Conservation (phyloP, 1,140 invertebrate genomes). For the Drosophila murphyi region DNA sequence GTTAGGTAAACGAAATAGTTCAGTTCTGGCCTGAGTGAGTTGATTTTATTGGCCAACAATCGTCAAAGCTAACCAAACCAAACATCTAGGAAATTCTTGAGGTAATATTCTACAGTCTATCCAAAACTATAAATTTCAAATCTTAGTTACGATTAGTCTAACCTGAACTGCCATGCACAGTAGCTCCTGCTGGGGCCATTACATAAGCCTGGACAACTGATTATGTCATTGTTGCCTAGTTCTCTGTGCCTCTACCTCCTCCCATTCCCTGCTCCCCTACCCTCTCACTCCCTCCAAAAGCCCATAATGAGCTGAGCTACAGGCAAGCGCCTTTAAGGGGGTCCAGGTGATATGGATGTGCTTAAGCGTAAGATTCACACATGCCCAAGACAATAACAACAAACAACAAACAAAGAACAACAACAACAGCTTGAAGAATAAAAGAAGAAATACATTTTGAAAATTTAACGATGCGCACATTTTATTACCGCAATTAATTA, state of each 20-base stretch:
- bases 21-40: too few relatives aligned
- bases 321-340: constrained; percentile 29
- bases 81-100: too few relatives aligned
- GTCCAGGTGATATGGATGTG: constrained; percentile 40
- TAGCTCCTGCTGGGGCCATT: constrained; percentile 24
- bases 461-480: constrained; percentile 83
- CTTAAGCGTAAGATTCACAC: constrained; percentile 76
- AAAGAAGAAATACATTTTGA: constrained; percentile 78
- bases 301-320: constrained; percentile 27
- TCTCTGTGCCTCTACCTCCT: background rate
- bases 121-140: background rate
- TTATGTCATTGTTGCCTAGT: constrained; percentile 47
- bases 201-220: constrained; percentile 14
- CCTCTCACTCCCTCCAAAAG: too few relatives aligned
- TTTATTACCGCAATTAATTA: constrained; percentile 84
- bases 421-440: constrained; percentile 40
- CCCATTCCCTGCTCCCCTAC: constrained; percentile 9
- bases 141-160: background rate
- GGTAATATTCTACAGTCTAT: background rate
- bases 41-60: too few relatives aligned
- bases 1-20: too few relatives aligned
- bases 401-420: background rate
- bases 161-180: background rate
- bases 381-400: constrained; percentile 41
- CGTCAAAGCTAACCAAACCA: too few relatives aligned